Base-by-base conservation (phyloP, 1,140 invertebrate species). In the Coptotermes formosanus region DNA sequence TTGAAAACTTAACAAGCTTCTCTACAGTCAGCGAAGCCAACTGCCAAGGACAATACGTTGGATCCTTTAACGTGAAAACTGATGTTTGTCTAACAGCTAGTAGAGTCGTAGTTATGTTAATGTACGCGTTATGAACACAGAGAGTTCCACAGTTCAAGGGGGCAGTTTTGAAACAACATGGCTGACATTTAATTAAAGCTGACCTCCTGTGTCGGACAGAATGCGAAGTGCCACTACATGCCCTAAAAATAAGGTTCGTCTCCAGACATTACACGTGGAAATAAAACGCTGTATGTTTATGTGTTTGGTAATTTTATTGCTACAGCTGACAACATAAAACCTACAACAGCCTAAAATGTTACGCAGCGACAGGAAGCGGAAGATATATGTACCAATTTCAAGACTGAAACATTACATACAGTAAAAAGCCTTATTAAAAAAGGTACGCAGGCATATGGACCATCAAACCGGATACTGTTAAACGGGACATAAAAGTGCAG, bases 101-200 rank as follows among this genome's bases (percentile, higher is more conserved):
- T 30, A 75, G 7, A 75, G 64, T 16, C 9, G n/a, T 75, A 25
- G n/a, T 75, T 75, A 75, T 75, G 64, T 75, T 75, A 75, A 75
- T 75, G 2, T 1, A n/a, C 7, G 25, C 2, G 64, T 30, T 75
- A 75, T 30, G 64, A 30, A 75, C 52, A 8, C 25, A 14, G 25
- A 75, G 7, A 75, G 25, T 25, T 30, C n/a, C 64, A 12, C 1
- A 75, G 64, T 75, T n/a, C n/a, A 75, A 75, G 25, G n/a, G 64
- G n/a, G n/a, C 64, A 75, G 25, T 75, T 30, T 30, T 3, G 25
- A 75, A 75, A 75, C 64, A 75, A 75, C 14, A 75, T 30, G 64
- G 64, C 64, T 75, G 64, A 75, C 64, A 30, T 75, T 75, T 75
- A 75, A 75, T 75, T 75, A 75, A 30, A 75, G 64, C n/a, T 75